phyloP scores from a whole-genome alignment of 1,140 invertebrate species.

The Drosophila watanabei region DNA sequence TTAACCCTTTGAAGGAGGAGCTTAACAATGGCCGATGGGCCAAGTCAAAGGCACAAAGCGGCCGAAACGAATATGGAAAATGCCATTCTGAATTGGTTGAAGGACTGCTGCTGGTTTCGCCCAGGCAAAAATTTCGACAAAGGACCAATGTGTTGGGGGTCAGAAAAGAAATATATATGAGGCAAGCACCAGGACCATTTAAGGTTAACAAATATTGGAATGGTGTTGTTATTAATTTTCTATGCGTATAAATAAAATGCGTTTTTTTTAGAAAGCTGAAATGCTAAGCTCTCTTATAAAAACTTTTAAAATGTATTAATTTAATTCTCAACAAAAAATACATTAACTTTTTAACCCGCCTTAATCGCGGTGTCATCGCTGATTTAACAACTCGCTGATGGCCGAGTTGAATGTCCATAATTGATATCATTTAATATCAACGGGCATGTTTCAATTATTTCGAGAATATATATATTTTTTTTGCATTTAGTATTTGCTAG shows the following conservation, averaged over 20 bases:
- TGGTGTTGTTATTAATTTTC: not conserved
- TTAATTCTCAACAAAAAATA: not conserved
- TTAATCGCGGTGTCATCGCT: slow-evolving; percentile 10
- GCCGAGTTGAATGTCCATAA: slow-evolving; percentile 24
- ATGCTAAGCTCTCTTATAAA: not conserved
- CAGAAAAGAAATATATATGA: not conserved
- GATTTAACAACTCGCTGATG: slow-evolving; percentile 24
- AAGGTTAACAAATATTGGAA: not conserved
- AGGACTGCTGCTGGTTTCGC: slow-evolving; percentile 3
- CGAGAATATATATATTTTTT: slow-evolving; percentile 3
- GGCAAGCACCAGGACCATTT: not conserved
- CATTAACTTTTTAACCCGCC: slow-evolving; percentile 10
- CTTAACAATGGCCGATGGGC: slow-evolving; percentile 40
- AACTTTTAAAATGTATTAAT: not conserved
- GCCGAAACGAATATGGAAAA: slow-evolving; percentile 42
- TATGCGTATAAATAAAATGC: not conserved
- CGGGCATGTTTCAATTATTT: slow-evolving; percentile 34
- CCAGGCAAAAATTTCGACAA: slow-evolving; percentile 10
- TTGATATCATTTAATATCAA: slow-evolving; percentile 38
- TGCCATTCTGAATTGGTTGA: slow-evolving; percentile 17
- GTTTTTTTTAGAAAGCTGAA: not conserved
- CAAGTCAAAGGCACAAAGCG: slow-evolving; percentile 47
- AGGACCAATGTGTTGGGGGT: not conserved
- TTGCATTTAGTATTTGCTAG: slow-evolving; percentile 4
- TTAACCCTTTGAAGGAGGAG: slow-evolving; percentile 16